Evolutionary conservation across 2,113 vertebrate genomes (phyloP), one percentile per base, ranked within the genome.

Genomic region (Myotis davidii): DNA sequence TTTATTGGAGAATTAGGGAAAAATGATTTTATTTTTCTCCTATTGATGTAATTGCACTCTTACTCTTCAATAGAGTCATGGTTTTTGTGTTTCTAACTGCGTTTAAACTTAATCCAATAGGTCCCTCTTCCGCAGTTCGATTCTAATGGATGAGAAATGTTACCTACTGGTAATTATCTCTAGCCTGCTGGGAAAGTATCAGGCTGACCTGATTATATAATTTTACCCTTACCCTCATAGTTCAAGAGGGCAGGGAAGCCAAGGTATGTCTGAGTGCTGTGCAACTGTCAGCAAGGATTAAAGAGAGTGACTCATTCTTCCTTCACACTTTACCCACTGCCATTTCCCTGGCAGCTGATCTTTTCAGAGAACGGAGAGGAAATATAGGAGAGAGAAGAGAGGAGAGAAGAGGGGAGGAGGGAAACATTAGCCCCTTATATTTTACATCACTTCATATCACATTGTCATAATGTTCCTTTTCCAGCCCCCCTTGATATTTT

Each of bases 191-290:
- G 37, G 85, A 74, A 78, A 85, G 64, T 78, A 94, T 88, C 95
- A 95, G 94, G 91, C 73, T 94, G 94, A 90, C 93, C 97, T 85
- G 95, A 91, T 94, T 91, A 88, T 64, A 14, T 84, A 85, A 93
- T 39, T 8, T 85, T 92, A 82, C 97, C 96, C 97, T 95, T 79
- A 72, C 93, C 79, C 54, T 56, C 5, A 27, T 18, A 76, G 97
- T 76, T 98, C 97, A 97, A 94, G 95, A 95, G 97, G 97, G 87
- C 97, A 92, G 92, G 72, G 34, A 81, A 97, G 97, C 90, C 97
- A 96, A 82, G 42, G 0, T 65, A 90, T 96, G 97, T 96, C 95
- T 79, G 65, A 54, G 8, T 29, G 65, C 74, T 17, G 70, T 65
- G 88, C 85, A 91, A 85, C 82, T 48, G 73, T 70, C 81, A 97